phyloP scores from a whole-genome alignment of 2,888 invertebrate genomes.

The Tiliacea citrago region DNA sequence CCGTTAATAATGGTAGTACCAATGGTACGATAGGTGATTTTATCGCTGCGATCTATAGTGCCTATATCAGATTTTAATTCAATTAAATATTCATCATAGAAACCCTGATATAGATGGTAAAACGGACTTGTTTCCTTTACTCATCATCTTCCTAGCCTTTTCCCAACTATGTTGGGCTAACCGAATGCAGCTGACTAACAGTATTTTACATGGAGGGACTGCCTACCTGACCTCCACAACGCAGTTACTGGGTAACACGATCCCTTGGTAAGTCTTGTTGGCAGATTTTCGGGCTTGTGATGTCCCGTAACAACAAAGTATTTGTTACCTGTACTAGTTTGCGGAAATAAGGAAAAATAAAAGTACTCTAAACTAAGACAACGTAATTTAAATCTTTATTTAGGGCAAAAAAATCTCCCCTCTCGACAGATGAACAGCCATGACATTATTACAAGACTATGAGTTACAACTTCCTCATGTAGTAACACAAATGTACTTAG shows the following conservation, averaged over 20 bases:
- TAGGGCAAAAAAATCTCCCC: constrained; percentile 32
- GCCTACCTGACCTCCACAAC: no score
- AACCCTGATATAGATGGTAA: background rate
- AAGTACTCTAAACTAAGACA: constrained; percentile 17
- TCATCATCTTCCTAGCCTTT: no score
- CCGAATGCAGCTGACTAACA: no score
- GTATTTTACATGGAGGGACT: no score
- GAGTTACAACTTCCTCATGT: constrained; percentile 54
- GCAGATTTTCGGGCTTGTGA: no score
- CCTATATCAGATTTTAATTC: background rate
- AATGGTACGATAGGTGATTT: background rate
- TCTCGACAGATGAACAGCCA: constrained; percentile 15
- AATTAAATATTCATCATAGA: background rate
- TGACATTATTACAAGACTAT: constrained; percentile 30
- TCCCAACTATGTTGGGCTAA: no score
- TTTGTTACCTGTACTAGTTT: background rate
- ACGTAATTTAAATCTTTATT: constrained; percentile 35
- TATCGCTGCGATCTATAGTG: constrained; percentile 4
- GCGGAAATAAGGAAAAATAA: constrained; percentile 19
- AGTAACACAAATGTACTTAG: constrained; percentile 51
- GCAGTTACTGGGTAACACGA: no score
- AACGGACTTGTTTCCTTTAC: background rate
- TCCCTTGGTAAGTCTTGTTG: no score
- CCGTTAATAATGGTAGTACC: background rate
- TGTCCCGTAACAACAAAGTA: no score